These are phyloP conservation scores for Chrysoperla carnea DNA, from an alignment of 1,140 invertebrate species.

Conservation along the genomic window DNA sequence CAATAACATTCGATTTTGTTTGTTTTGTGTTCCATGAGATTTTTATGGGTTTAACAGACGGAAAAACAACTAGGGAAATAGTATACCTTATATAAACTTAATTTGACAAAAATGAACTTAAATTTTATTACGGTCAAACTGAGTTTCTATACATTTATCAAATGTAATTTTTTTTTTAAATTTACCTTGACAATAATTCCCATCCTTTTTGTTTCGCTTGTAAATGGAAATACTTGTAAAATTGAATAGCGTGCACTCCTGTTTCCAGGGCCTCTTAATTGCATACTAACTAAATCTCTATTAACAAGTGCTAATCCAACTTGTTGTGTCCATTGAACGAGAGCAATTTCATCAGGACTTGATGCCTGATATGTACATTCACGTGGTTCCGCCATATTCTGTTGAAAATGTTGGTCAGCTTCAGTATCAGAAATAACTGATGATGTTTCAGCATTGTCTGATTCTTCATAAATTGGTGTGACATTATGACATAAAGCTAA, in stretches of 20 bases:
- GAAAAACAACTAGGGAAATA: too few species aligned
- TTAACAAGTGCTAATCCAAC: constrained; percentile 63
- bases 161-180: background rate
- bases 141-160: too few species aligned
- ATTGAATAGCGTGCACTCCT: constrained; percentile 66
- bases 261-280: constrained; percentile 55
- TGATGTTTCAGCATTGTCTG: constrained; percentile 25
- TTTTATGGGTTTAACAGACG: too few species aligned
- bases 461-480: constrained; percentile 82
- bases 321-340: constrained; percentile 64
- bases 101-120: too few species aligned
- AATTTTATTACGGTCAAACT: too few species aligned
- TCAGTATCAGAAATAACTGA: constrained; percentile 46
- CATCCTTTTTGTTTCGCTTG: constrained; percentile 97
- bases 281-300: constrained; percentile 62
- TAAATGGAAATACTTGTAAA: constrained; percentile 95
- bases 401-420: constrained; percentile 40
- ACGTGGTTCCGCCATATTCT: constrained; percentile 11
- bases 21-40: too few species aligned
- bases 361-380: constrained; percentile 57
- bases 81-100: too few species aligned
- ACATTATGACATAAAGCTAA: constrained; percentile 98
- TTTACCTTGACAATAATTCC: constrained; percentile 87
- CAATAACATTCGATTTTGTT: too few species aligned
- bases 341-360: constrained; percentile 88